Evolutionary conservation across 92 coral and sea anemone genomes (phyloP).

Genomic region (Pocillopora meandrina): DNA sequence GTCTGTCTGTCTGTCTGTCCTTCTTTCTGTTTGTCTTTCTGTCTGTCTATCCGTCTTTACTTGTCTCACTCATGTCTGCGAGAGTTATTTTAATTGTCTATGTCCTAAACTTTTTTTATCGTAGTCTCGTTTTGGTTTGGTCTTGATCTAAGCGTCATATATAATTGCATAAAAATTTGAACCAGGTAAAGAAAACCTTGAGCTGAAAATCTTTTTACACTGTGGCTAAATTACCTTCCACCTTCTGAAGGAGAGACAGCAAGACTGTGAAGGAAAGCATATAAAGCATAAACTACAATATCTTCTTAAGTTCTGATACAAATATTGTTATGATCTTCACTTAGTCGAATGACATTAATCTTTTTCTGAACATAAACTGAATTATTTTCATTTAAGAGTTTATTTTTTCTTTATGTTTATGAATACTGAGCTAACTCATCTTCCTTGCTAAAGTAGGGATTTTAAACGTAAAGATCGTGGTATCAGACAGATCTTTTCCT

Average conservation of each 20-base stretch:
- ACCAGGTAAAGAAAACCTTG: neutral
- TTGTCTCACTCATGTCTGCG: too few species aligned
- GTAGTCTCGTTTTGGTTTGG: neutral
- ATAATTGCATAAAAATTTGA: neutral
- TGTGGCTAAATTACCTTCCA: neutral
- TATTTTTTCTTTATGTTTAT: too few species aligned
- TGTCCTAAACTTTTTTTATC: neutral
- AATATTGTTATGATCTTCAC: neutral
- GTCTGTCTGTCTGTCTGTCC: neutral
- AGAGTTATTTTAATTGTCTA: neutral
- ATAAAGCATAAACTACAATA: neutral
- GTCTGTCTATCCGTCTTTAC: neutral
- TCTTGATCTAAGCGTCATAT: neutral
- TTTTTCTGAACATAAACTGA: too few species aligned
- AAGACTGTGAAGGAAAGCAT: neutral
- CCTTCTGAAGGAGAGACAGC: neutral
- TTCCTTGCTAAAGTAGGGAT: too few species aligned
- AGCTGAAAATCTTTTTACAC: neutral
- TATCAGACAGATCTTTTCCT: too few species aligned
- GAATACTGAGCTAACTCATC: too few species aligned
- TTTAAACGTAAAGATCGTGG: too few species aligned
- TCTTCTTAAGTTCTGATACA: neutral
- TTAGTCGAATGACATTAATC: too few species aligned
- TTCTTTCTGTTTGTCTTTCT: neutral
- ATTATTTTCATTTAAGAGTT: too few species aligned